Conservation (phyloP, 2,797 vertebrate species). For the Synaphobranchus kaupii region DNA sequence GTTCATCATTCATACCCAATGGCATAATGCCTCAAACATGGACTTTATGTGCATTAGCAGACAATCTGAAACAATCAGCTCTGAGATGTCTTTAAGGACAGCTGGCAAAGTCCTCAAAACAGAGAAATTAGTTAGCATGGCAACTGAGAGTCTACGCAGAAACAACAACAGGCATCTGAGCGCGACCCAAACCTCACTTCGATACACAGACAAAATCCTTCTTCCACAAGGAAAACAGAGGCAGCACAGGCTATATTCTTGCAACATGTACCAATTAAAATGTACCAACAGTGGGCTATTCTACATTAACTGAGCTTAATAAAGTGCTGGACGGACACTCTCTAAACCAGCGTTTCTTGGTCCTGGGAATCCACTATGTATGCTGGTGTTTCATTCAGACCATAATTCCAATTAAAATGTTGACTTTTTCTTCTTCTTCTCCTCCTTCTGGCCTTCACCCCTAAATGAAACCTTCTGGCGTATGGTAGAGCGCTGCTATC, state of each 20-base stretch:
- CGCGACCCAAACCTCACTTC: constrained; percentile 45
- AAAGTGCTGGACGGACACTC: too few species aligned
- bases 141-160: constrained; percentile 56
- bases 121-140: constrained; percentile 68
- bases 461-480: constrained; percentile 17
- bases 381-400: too few species aligned
- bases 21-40: constrained; percentile 57
- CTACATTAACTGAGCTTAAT: too few species aligned
- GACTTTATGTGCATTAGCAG: constrained; percentile 61
- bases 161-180: constrained; percentile 56
- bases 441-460: constrained; percentile 25
- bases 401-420: too few species aligned
- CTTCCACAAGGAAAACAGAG: constrained; percentile 37
- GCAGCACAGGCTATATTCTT: constrained; percentile 42
- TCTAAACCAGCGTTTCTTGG: too few species aligned
- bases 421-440: neutral
- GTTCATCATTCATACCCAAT: constrained; percentile 55
- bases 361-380: too few species aligned
- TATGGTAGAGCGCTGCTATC: constrained; percentile 50
- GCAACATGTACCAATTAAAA: constrained; percentile 28
- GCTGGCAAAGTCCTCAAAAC: constrained; percentile 54
- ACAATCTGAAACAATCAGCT: constrained; percentile 64
- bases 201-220: constrained; percentile 20
- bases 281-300: too few species aligned
- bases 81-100: constrained; percentile 60